Evolutionary conservation across 1,140 invertebrate species (phyloP).

Genomic region (Sarcophaga bullata): DNA sequence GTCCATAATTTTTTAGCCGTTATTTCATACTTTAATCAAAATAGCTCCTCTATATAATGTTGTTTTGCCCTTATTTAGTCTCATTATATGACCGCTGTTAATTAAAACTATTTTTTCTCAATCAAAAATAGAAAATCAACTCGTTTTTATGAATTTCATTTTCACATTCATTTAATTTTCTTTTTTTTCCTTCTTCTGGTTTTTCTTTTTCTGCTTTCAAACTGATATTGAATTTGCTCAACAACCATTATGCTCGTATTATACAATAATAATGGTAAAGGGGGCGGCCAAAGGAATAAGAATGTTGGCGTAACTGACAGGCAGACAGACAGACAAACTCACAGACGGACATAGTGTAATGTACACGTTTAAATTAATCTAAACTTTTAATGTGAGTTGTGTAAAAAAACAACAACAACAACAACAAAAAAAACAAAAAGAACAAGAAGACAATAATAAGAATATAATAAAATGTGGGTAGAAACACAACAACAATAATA

Average conservation of each 20-base stretch:
- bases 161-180: background rate
- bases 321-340: background rate
- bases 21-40: no score
- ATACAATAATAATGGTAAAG: background rate
- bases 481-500: no score
- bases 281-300: background rate
- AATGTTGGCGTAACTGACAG: background rate
- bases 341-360: conserved; percentile 24
- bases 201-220: background rate
- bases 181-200: background rate
- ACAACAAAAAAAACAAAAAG: no score
- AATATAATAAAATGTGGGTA: no score
- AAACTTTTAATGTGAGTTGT: conserved; percentile 29
- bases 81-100: background rate
- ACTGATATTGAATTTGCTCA: background rate
- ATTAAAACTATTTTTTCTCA: conserved; percentile 12
- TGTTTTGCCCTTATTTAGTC: no score
- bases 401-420: conserved; percentile 16
- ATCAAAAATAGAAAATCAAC: background rate
- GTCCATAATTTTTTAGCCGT: no score
- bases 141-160: no score
- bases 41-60: no score
- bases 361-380: conserved; percentile 39
- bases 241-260: background rate
- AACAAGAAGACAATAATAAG: no score